phyloP scores from a whole-genome alignment of 2,113 vertebrate species.

The Suricata suricatta region DNA sequence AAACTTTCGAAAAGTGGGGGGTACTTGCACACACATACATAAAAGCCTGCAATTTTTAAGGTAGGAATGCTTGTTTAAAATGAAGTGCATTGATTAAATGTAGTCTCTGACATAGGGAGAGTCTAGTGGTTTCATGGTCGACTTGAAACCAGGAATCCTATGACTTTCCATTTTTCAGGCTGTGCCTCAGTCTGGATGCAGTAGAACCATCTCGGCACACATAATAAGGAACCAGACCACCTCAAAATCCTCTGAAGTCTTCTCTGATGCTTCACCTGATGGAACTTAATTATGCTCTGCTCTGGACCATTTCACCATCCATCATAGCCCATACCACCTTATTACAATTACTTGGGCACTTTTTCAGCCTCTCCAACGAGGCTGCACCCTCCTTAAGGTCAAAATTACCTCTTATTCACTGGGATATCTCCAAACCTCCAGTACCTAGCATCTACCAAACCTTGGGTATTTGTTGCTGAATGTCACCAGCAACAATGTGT shows the following conservation, averaged over 20 bases:
- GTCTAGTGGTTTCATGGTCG: background rate
- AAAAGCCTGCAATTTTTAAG: conserved; percentile 14
- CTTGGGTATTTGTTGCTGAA: background rate
- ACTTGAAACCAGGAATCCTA: conserved; percentile 13
- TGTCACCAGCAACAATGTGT: background rate
- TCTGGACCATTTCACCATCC: background rate
- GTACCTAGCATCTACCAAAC: background rate
- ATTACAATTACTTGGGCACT: background rate
- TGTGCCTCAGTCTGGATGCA: background rate
- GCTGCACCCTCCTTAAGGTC: background rate
- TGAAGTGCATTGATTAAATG: conserved; percentile 8
- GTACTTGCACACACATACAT: background rate
- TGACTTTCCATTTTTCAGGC: background rate
- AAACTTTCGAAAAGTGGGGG: background rate
- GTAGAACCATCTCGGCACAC: accelerated
- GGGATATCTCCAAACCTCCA: background rate
- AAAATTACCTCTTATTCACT: background rate
- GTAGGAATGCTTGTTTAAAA: conserved; percentile 27
- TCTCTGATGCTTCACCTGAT: background rate
- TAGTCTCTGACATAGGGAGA: background rate
- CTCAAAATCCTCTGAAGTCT: background rate
- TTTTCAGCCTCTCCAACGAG: background rate
- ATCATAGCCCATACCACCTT: background rate
- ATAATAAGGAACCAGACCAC: background rate
- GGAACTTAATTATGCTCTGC: background rate